Conservation (phyloP, 2,113 vertebrate genomes). For the Macroglossus sobrinus region DNA sequence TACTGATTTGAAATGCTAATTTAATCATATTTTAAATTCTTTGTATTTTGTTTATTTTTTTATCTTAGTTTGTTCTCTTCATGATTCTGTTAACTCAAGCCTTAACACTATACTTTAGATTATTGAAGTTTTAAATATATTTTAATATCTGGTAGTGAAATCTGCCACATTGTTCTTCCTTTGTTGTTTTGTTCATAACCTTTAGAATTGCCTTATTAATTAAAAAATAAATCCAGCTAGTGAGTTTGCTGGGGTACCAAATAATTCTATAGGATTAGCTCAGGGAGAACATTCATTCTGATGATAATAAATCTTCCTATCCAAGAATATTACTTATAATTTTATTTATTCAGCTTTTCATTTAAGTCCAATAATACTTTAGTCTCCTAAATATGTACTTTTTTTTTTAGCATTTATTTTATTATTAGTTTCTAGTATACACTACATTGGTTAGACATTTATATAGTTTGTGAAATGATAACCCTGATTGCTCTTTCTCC, state of each 20-base stretch:
- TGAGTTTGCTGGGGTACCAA: not conserved
- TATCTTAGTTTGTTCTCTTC: not conserved
- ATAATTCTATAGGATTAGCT: not conserved
- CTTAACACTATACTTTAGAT: not conserved
- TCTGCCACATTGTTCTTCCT: not conserved
- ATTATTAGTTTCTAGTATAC: no score
- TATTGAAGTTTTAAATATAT: not conserved
- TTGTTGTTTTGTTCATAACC: not conserved
- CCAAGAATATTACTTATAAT: not conserved
- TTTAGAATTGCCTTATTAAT: not conserved
- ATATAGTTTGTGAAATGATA: no score
- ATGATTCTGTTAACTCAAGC: not conserved
- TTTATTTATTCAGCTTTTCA: not conserved
- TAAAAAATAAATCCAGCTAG: not conserved
- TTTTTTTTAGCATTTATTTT: not conserved
- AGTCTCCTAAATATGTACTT: not conserved
- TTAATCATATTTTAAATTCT: not conserved
- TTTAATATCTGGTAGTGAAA: not conserved
- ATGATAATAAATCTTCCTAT: not conserved
- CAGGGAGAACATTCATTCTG: not conserved
- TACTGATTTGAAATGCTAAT: not conserved
- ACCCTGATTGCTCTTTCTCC: no score
- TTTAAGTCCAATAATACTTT: not conserved
- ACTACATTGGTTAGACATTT: no score
- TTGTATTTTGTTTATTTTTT: not conserved